Conservation (phyloP, 2,113 vertebrate species). For the Bubo scandiacus region DNA sequence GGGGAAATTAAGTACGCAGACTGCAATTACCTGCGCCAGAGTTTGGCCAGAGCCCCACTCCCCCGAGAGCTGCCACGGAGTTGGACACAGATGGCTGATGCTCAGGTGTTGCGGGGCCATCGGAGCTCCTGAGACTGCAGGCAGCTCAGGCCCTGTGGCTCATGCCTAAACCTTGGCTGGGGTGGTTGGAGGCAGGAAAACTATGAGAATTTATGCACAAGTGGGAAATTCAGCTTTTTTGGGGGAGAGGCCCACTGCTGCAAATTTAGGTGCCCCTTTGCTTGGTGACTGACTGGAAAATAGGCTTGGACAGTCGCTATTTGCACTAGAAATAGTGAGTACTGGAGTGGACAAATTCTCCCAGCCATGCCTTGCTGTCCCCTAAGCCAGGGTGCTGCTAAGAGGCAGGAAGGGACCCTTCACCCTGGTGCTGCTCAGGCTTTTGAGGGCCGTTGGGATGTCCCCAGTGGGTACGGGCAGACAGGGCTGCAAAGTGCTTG, state of each 20-base stretch:
- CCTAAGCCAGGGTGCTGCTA: neutral
- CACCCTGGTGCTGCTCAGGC: accelerated
- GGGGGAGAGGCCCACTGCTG: accelerated
- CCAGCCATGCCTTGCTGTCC: neutral
- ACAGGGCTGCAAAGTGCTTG: neutral
- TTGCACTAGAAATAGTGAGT: neutral
- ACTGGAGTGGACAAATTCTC: neutral
- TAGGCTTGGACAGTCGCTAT: neutral
- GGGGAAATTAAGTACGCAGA: neutral
- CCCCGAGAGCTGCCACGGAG: accelerated
- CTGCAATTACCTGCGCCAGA: conserved; percentile 14
- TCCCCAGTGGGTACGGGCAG: accelerated
- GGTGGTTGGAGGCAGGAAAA: neutral
- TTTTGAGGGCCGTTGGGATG: neutral
- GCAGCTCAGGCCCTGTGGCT: neutral
- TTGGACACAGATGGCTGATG: accelerated
- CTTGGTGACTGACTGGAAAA: neutral
- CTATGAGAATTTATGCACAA: neutral
- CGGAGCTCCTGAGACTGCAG: neutral
- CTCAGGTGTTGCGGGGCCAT: neutral
- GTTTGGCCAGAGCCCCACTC: neutral
- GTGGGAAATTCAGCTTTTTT: neutral
- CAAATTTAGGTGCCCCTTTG: neutral
- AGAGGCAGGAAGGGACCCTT: neutral
- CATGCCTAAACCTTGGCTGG: neutral